Evolutionary conservation across 2,797 vertebrate genomes (phyloP).

Genomic region (Sylvia borin): DNA sequence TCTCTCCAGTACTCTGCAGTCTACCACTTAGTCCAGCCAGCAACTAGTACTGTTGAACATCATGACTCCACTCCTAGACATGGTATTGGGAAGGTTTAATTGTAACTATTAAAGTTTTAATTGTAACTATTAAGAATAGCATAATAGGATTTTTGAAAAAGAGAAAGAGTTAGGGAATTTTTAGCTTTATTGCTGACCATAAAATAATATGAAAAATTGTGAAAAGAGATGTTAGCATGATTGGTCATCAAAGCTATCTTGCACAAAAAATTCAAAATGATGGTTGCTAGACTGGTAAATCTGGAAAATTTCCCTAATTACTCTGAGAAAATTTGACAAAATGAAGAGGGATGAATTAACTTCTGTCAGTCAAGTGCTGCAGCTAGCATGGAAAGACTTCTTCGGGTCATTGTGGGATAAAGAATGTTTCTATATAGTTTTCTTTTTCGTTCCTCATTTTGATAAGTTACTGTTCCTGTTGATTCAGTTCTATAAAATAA

Average conservation of each 20-base stretch:
- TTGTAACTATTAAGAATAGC: not conserved
- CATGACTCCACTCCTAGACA: not conserved
- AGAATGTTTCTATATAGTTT: not conserved
- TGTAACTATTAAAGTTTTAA: not conserved
- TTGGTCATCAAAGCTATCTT: not conserved
- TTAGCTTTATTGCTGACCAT: not conserved
- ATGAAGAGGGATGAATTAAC: not conserved
- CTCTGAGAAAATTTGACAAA: not conserved
- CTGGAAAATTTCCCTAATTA: not conserved
- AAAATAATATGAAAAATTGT: not conserved
- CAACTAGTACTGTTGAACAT: not conserved
- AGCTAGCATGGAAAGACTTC: not conserved
- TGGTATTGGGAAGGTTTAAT: not conserved
- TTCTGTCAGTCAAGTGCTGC: not conserved
- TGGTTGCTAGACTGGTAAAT: not conserved
- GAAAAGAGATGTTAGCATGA: not conserved
- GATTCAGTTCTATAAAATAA: not conserved
- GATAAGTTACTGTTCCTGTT: not conserved
- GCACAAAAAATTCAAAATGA: not conserved
- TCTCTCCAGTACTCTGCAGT: not conserved
- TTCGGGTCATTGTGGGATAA: not conserved
- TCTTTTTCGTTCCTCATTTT: not conserved
- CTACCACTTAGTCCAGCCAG: not conserved
- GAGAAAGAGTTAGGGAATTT: not conserved
- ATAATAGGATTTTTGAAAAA: not conserved